Conservation (phyloP, 2,113 vertebrate species). For the Centropristis striata region DNA sequence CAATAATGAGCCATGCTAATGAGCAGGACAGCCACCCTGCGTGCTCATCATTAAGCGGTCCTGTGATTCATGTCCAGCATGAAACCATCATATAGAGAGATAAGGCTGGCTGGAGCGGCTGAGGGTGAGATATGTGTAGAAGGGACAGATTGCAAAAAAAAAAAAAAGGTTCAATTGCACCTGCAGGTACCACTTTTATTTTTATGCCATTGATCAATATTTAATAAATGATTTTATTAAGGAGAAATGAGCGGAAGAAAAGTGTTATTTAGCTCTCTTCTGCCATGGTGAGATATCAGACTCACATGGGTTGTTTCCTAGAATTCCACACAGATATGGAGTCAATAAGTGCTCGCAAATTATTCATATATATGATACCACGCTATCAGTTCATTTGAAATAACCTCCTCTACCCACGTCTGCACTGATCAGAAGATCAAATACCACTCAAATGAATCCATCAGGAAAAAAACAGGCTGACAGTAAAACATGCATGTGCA, state of each 20-base stretch:
- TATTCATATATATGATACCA: conserved; percentile 14
- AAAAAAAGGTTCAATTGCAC: not conserved
- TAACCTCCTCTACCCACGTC: conserved; percentile 11
- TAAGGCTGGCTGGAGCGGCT: conserved; percentile 35
- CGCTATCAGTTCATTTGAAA: conserved; percentile 48
- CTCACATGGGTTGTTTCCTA: conserved; percentile 5
- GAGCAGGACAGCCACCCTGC: conserved; percentile 80
- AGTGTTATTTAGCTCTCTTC: not conserved
- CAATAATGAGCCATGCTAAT: conserved; percentile 87
- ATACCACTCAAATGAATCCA: conserved; percentile 50
- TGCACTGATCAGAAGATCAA: conserved; percentile 55
- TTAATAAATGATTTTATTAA: not conserved
- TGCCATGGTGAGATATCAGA: not conserved
- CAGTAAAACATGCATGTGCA: conserved; percentile 63
- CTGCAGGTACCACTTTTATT: not conserved
- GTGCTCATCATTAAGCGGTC: conserved; percentile 74
- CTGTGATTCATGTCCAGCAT: conserved; percentile 72
- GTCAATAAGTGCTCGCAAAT: conserved; percentile 4
- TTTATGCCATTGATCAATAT: conserved; percentile 13
- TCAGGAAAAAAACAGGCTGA: conserved; percentile 41
- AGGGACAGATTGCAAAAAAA: not conserved
- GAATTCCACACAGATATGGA: conserved; percentile 3
- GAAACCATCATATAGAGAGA: conserved; percentile 67
- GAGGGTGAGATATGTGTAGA: not conserved
- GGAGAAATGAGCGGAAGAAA: not conserved